A percentile compares a stretch with the other conserved stretches of the same genome.
Evolutionary conservation across 2,797 vertebrate genomes (phyloP).

Genomic region (Ibycter americanus): DNA sequence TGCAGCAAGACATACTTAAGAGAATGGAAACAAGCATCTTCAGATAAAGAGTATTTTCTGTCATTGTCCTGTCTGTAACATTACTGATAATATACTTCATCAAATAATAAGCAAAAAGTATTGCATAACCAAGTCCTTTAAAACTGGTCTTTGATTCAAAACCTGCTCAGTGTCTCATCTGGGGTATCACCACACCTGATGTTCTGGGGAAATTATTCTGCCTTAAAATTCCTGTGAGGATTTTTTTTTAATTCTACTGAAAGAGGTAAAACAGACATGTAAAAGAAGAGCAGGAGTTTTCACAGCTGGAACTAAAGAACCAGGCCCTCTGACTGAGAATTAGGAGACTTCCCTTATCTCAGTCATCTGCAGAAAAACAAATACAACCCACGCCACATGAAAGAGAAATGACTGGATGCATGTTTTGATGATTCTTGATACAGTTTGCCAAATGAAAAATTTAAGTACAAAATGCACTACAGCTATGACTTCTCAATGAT

Average conservation of each 20-base stretch:
- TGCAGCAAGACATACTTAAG: neutral
- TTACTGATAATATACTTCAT: neutral
- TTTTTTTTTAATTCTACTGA: neutral
- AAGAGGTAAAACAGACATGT: neutral
- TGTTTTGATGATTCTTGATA: neutral
- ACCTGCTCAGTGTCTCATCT: neutral
- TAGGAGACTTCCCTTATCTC: neutral
- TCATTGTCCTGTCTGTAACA: neutral
- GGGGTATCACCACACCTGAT: neutral
- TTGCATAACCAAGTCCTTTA: neutral
- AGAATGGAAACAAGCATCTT: neutral
- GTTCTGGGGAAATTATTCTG: neutral
- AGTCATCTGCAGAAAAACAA: neutral
- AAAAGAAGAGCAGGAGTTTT: neutral
- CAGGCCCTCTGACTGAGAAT: neutral
- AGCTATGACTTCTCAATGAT: neutral
- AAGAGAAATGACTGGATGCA: neutral
- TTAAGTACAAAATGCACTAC: neutral
- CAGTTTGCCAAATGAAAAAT: neutral
- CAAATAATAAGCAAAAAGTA: neutral
- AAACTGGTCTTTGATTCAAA: neutral
- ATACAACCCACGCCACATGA: fast-evolving
- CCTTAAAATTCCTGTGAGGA: neutral
- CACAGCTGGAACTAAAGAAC: neutral
- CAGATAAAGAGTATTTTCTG: neutral